These are phyloP conservation scores for Mythimna albipuncta DNA, from an alignment of 2,888 invertebrate genomes.

Conservation along the genomic window DNA sequence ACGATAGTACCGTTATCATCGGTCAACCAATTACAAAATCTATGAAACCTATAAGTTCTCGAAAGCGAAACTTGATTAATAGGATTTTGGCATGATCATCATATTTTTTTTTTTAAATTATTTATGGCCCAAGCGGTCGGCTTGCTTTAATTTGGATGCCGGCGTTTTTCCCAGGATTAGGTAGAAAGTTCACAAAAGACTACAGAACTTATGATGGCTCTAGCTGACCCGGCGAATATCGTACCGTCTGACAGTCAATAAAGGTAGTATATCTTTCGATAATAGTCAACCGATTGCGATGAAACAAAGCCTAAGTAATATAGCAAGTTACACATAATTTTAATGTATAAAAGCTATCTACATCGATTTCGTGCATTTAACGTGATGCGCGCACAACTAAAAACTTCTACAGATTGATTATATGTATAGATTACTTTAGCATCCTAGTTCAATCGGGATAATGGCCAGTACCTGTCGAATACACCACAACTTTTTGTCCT, in stretches of 20 bases:
- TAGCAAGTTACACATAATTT: no score
- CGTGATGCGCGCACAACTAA: no score
- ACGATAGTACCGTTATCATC: conserved; percentile 30
- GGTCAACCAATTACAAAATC: conserved; percentile 22
- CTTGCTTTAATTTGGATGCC: conserved; percentile 7
- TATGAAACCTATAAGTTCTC: neutral
- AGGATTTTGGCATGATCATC: neutral
- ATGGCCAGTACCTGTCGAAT: neutral
- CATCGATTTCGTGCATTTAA: no score
- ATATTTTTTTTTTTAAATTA: neutral
- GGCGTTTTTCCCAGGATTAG: conserved; percentile 17
- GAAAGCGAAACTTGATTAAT: conserved; percentile 24
- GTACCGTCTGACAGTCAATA: no score
- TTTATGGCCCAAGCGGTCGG: conserved; percentile 6
- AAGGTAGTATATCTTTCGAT: no score
- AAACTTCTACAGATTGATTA: no score
- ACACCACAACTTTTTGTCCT: conserved; percentile 23
- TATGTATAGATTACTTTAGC: neutral
- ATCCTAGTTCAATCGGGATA: neutral
- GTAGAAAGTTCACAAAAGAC: conserved; percentile 3
- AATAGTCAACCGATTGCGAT: no score
- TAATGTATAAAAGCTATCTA: no score
- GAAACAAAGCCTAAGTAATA: no score
- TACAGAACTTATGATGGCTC: neutral
- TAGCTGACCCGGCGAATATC: no score